Evolutionary conservation across 2,888 invertebrate genomes (phyloP).

Genomic region (Drosophila kokeensis): DNA sequence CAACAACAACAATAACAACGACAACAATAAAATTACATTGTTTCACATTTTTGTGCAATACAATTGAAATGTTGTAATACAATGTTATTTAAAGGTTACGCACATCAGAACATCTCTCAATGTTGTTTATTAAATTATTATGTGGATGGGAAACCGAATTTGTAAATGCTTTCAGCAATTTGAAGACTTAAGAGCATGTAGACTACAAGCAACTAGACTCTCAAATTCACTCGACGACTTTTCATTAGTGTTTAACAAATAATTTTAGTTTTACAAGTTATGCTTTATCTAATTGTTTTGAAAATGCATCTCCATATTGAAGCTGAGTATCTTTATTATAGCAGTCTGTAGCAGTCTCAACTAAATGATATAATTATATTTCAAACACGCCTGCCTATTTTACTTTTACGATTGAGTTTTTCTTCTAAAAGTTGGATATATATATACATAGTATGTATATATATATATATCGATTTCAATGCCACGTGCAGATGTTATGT

Average conservation of each 20-base stretch:
- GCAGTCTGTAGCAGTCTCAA: background rate
- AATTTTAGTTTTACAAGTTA: background rate
- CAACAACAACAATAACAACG: slow-evolving; percentile 13
- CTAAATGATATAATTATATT: background rate
- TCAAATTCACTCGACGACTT: slow-evolving; percentile 2
- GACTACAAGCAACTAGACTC: background rate
- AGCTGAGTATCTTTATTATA: background rate
- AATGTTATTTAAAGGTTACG: slow-evolving; percentile 40
- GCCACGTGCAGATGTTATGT: background rate
- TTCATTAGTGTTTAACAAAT: slow-evolving; percentile 1
- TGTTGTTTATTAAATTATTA: slow-evolving; percentile 21
- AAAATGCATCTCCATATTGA: too few species aligned
- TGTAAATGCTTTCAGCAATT: background rate
- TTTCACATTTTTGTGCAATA: slow-evolving; percentile 61
- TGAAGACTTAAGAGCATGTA: background rate
- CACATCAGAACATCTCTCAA: slow-evolving; percentile 19
- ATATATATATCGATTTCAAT: too few species aligned
- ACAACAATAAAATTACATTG: slow-evolving; percentile 45
- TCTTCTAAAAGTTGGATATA: background rate
- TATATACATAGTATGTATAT: too few species aligned
- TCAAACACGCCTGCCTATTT: background rate
- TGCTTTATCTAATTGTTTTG: background rate
- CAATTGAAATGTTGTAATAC: slow-evolving; percentile 62
- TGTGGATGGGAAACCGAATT: background rate
- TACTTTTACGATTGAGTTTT: background rate